Conservation (phyloP, 2,797 vertebrate species). For the Nasua narica region DNA sequence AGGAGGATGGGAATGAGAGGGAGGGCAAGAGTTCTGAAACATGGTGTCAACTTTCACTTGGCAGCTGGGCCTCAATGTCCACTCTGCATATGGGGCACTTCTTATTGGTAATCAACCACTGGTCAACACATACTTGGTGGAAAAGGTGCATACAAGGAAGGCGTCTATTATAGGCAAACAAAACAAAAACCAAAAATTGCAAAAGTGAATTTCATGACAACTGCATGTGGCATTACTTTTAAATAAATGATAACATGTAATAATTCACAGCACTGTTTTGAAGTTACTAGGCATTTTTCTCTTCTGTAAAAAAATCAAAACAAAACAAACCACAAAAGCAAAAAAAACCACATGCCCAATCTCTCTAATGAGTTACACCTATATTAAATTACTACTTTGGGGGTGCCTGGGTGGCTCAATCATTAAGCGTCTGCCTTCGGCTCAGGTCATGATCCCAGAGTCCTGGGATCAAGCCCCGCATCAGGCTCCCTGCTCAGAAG, state of each 20-base stretch:
- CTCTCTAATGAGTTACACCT: neutral
- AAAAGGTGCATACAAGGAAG: constrained; percentile 99
- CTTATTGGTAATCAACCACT: constrained; percentile 99
- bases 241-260: neutral
- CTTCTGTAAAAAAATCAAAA: neutral
- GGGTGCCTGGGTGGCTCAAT: no score
- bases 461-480: no score
- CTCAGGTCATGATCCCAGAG: no score
- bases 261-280: neutral
- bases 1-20: constrained; percentile 87
- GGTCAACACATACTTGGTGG: constrained; percentile 99
- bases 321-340: no score
- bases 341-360: neutral
- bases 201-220: constrained; percentile 23
- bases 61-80: constrained; percentile 99
- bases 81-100: constrained; percentile 99
- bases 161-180: constrained; percentile 86
- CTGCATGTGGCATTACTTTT: neutral
- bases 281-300: neutral
- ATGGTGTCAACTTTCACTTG: constrained; percentile 98
- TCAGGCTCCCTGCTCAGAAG: no score
- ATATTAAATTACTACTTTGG: neutral
- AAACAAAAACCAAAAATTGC: constrained; percentile 40
- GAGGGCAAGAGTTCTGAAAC: constrained; percentile 86
- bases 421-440: no score